These are phyloP conservation scores for Drosophila vallismaia DNA, from an alignment of 2,888 invertebrate species.

Conservation along the genomic window DNA sequence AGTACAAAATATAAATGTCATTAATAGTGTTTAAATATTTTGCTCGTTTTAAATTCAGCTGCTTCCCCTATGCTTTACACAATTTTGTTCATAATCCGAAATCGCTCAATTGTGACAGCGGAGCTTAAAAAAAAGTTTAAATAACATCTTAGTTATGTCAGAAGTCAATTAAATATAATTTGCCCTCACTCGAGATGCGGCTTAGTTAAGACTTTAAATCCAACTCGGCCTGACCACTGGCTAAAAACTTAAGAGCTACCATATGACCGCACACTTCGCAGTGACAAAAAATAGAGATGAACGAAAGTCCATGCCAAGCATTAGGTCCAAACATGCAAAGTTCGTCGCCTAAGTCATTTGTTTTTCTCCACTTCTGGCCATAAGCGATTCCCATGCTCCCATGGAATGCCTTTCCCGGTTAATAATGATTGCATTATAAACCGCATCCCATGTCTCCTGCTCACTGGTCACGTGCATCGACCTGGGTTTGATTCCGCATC, in stretches of 20 bases:
- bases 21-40: constrained; percentile 74
- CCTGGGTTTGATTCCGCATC: constrained; percentile 1
- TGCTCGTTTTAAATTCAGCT: constrained; percentile 16
- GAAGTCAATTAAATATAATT: constrained; percentile 56
- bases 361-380: constrained; percentile 13
- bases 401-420: constrained; percentile 1
- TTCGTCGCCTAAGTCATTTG: constrained; percentile 71
- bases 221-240: constrained; percentile 23
- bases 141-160: constrained; percentile 51
- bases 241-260: constrained; percentile 13
- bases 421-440: constrained; percentile 3
- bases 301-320: constrained; percentile 45
- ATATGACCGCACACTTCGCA: constrained; percentile 30
- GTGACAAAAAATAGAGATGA: constrained; percentile 18
- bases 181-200: constrained; percentile 46
- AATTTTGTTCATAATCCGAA: constrained; percentile 64
- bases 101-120: constrained; percentile 73
- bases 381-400: background rate
- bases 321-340: constrained; percentile 43
- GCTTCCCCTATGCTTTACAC: constrained; percentile 44
- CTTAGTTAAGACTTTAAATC: constrained; percentile 3
- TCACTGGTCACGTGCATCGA: constrained; percentile 12
- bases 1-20: constrained; percentile 64
- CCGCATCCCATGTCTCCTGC: background rate
- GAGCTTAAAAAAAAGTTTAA: constrained; percentile 17